phyloP scores from a whole-genome alignment of 2,113 vertebrate genomes.

The Epinephelus moara region DNA sequence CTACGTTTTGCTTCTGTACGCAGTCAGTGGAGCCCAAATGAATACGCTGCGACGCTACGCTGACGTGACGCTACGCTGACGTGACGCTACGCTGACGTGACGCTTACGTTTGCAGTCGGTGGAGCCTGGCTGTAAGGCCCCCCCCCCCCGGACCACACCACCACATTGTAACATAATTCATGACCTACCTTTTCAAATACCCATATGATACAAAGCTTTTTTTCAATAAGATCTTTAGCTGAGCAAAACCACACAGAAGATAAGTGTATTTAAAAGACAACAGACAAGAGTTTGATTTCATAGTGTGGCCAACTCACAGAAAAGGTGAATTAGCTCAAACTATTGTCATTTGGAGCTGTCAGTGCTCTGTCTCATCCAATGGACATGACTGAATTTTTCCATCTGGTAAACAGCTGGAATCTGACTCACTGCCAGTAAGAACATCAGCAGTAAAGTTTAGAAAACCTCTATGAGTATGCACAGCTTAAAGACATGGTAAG shows the following conservation, averaged over 20 bases:
- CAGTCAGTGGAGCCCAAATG: too few relatives aligned
- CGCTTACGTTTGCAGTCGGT: too few relatives aligned
- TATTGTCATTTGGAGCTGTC: neutral
- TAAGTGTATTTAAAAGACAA: neutral
- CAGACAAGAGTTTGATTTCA: neutral
- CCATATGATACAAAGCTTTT: too few relatives aligned
- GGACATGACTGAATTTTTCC: constrained; percentile 2
- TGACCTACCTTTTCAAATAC: neutral
- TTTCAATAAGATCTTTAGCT: neutral
- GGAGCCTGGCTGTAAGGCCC: too few relatives aligned
- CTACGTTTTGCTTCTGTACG: too few relatives aligned
- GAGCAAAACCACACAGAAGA: too few relatives aligned
- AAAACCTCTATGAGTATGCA: neutral
- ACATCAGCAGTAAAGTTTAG: neutral
- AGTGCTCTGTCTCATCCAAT: neutral
- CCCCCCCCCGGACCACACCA: too few relatives aligned
- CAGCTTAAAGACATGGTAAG: neutral
- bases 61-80: too few relatives aligned
- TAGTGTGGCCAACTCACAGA: neutral
- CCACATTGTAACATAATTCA: neutral
- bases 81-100: too few relatives aligned
- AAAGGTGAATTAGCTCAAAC: neutral
- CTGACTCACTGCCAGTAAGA: neutral
- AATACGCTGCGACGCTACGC: too few relatives aligned
- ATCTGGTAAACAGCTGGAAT: constrained; percentile 21